phyloP scores from a whole-genome alignment of 2,797 vertebrate species.

The Trematomus bernacchii region DNA sequence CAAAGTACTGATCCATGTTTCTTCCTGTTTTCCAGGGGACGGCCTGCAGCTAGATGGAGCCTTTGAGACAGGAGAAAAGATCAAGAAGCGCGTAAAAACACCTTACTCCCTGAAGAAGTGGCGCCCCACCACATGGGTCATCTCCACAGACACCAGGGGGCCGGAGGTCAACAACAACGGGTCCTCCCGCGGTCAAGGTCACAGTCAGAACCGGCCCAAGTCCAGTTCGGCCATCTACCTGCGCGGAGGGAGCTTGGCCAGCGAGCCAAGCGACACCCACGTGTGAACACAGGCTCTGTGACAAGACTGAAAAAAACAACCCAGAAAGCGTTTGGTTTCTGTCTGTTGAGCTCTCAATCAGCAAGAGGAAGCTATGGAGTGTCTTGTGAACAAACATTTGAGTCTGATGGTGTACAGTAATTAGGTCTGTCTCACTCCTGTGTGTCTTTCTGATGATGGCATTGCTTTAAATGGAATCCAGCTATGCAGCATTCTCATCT shows the following conservation, averaged over 20 bases:
- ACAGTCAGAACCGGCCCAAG: conserved; percentile 87
- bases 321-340: conserved; percentile 47
- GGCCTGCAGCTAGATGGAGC: conserved; percentile 85
- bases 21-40: conserved; percentile 81
- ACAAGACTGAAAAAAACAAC: conserved; percentile 27
- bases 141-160: conserved; percentile 92
- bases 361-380: conserved; percentile 74
- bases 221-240: conserved; percentile 94
- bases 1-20: conserved; percentile 28
- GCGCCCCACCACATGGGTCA: conserved; percentile 98
- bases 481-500: conserved; percentile 93
- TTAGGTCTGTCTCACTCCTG: conserved; percentile 68
- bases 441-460: conserved; percentile 83
- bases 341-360: conserved; percentile 57
- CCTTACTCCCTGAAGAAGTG: conserved; percentile 97
- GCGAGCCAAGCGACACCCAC: conserved; percentile 89
- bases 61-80: conserved; percentile 94
- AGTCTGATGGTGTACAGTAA: conserved; percentile 79
- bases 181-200: conserved; percentile 66
- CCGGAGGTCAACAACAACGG: conserved; percentile 91
- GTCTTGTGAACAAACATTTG: conserved; percentile 75
- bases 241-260: conserved; percentile 88
- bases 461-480: conserved; percentile 96
- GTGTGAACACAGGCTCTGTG: conserved; percentile 87
- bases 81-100: conserved; percentile 98